Base-by-base conservation (phyloP, 2,113 vertebrate genomes). In the Mungos mungo region DNA sequence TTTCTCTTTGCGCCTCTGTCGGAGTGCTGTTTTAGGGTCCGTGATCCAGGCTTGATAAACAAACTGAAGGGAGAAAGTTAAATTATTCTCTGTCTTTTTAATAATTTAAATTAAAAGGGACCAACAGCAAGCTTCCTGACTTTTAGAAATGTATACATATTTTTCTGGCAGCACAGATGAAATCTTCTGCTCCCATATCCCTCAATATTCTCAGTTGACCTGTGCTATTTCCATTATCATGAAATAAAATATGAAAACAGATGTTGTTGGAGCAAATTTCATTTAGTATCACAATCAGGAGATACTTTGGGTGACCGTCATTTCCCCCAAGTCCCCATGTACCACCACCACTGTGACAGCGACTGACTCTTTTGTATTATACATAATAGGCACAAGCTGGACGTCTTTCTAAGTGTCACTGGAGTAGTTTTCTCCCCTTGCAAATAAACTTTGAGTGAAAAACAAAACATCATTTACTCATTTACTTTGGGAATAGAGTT, bases 11-110 rank as follows among this genome's bases (percentile, higher is more conserved):
- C 97, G 98, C 23, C 99, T 98, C 65, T 99, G 99, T 95, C 98
- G 99, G 66, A 99, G 98, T 7, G 99, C 99, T 8, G 99, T 99
- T 99, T 99, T 99, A 52, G 99, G 99, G 98, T 99, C 99, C 47
- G 99, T 99, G 97, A 99, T 99, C 99, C 99, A 99, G 90, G 99
- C 99, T 79, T 99, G 99, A 98, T 99, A 99, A 76, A 99, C 98
- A 98, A 99, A 99, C 99, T 99, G 98, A 66, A 98, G 94, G 92
- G 97, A 97, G 87, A 97, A 98, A 97, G 93, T 23, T 91, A 2
- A 98, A 93, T 99, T 97, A 97, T 96, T 97, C 97, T 93, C 95
- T 96, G 47, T 11, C 57, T 83, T 94, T 96, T 86, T 54, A 74
- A 88, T 71, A 93, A 95, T 92, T 88, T 25, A 96, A 89, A 41